Percentiles rank a stretch among this genome's conserved stretches.
These are phyloP conservation scores for Coelopa pilipes DNA, from an alignment of 2,888 invertebrate genomes.

Conservation along the genomic window DNA sequence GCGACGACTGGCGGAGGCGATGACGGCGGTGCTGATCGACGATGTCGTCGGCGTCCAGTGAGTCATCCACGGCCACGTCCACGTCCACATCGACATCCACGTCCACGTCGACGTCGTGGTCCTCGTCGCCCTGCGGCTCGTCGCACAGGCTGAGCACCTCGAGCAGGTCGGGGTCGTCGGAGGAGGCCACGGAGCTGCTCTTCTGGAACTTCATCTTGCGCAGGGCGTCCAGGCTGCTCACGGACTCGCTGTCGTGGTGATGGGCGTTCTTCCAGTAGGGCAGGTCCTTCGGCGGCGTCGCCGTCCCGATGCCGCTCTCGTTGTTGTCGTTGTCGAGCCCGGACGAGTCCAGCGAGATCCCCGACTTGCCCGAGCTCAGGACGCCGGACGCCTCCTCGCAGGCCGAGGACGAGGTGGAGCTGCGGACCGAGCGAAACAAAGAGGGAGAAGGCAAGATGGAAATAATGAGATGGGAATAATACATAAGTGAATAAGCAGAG, in stretches of 20 bases:
- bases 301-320: slow-evolving; percentile 65
- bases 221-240: slow-evolving; percentile 61
- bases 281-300: slow-evolving; percentile 65
- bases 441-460: too few species aligned
- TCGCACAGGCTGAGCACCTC: slow-evolving; percentile 65
- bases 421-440: slow-evolving; percentile 42
- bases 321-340: slow-evolving; percentile 65
- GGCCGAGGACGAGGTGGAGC: slow-evolving; percentile 66
- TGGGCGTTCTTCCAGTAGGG: slow-evolving; percentile 60
- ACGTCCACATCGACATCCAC: slow-evolving; percentile 54
- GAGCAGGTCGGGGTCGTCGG: slow-evolving; percentile 65
- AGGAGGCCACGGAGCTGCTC: slow-evolving; percentile 62
- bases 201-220: slow-evolving; percentile 64
- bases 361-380: slow-evolving; percentile 65
- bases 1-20: slow-evolving; percentile 25
- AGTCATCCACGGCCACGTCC: slow-evolving; percentile 51
- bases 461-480: background rate
- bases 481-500: background rate
- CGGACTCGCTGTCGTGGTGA: slow-evolving; percentile 58
- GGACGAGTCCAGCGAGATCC: slow-evolving; percentile 65
- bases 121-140: slow-evolving; percentile 57
- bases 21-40: slow-evolving; percentile 41
- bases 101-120: slow-evolving; percentile 50
- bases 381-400: slow-evolving; percentile 65
- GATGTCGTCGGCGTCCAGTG: slow-evolving; percentile 55